A percentile compares a stretch with the other conserved stretches of the same genome.
Conservation (phyloP, 2,888 invertebrate species). For the Drosophila engyochracea region DNA sequence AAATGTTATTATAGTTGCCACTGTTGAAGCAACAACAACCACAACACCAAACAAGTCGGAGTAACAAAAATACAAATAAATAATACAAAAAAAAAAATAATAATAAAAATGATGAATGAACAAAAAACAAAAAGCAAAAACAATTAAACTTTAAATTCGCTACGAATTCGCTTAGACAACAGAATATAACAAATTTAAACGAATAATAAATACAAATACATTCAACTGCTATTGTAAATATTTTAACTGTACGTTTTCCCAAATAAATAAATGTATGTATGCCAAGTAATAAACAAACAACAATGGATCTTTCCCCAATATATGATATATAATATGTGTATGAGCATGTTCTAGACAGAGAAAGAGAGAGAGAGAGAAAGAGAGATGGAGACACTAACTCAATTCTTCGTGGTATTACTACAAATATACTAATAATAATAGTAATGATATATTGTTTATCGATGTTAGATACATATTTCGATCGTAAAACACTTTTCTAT, state of each 20-base stretch:
- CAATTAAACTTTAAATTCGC: slow-evolving; percentile 29
- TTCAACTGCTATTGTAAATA: slow-evolving; percentile 75
- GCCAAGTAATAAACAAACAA: slow-evolving; percentile 28
- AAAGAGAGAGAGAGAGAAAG: no score
- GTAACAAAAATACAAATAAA: slow-evolving; percentile 2
- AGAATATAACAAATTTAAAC: slow-evolving; percentile 22
- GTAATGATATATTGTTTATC: background rate
- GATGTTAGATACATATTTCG: background rate
- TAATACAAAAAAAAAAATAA: background rate
- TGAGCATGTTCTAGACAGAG: background rate
- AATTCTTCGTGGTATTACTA: background rate
- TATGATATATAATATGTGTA: background rate
- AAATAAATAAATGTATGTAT: slow-evolving; percentile 45
- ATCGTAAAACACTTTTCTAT: background rate
- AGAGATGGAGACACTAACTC: background rate
- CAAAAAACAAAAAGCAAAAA: slow-evolving; percentile 3
- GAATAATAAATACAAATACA: slow-evolving; percentile 39
- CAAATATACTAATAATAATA: background rate
- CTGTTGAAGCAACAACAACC: slow-evolving; percentile 17
- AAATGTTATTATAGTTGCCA: slow-evolving; percentile 20
- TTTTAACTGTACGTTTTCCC: slow-evolving; percentile 71
- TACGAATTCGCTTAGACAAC: slow-evolving; percentile 54
- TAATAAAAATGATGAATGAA: background rate
- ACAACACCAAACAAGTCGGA: slow-evolving; percentile 22
- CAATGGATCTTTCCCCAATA: background rate